A percentile compares a stretch with the other conserved stretches of the same genome.
These are phyloP conservation scores for Amphiprion clarkii DNA, from an alignment of 2,797 vertebrate genomes.

Conservation along the genomic window DNA sequence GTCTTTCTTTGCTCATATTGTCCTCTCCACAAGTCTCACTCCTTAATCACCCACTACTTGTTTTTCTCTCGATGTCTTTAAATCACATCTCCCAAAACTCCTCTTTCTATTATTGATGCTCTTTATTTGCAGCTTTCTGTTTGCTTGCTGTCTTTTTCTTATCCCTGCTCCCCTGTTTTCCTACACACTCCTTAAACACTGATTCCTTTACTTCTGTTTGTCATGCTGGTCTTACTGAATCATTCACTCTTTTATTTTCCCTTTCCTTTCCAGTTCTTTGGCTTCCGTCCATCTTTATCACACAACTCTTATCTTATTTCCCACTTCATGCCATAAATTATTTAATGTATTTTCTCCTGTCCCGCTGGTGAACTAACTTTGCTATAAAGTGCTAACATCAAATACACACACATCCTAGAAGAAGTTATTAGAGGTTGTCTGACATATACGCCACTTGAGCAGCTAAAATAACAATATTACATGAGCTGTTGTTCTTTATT, in stretches of 20 bases:
- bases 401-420: conserved; percentile 37
- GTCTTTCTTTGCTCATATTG: conserved; percentile 43
- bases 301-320: conserved; percentile 24
- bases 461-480: conserved; percentile 59
- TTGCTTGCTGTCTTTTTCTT: conserved; percentile 1
- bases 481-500: conserved; percentile 51
- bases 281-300: conserved; percentile 19
- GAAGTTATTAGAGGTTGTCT: conserved; percentile 49
- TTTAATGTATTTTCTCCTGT: conserved; percentile 39
- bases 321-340: conserved; percentile 42
- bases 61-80: neutral
- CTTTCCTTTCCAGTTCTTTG: neutral
- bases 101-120: conserved; percentile 11
- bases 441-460: conserved; percentile 32
- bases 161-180: neutral
- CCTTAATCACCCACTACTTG: conserved; percentile 33
- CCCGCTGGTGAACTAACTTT: conserved; percentile 45
- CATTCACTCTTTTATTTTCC: neutral
- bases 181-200: neutral
- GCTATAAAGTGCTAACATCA: conserved; percentile 38
- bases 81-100: neutral
- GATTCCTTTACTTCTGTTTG: neutral
- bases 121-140: conserved; percentile 33
- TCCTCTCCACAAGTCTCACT: conserved; percentile 50
- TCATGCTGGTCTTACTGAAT: conserved; percentile 3